Conservation (phyloP, 2,888 invertebrate species). For the Pyrochroa serraticornis region DNA sequence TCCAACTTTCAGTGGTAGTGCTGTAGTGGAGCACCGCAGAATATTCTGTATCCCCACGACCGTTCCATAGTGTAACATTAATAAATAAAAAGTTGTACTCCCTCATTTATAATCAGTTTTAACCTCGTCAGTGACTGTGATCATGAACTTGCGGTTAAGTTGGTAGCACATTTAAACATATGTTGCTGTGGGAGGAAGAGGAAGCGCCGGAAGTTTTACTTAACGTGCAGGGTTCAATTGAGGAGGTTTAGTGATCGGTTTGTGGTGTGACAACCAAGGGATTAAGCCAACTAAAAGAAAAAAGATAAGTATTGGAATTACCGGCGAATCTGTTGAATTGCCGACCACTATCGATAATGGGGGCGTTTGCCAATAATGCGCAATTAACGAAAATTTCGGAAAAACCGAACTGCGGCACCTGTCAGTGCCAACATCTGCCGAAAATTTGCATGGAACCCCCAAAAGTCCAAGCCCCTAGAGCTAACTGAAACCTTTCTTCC, state of each 20-base stretch:
- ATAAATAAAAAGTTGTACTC: constrained; percentile 29
- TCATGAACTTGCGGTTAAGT: constrained; percentile 29
- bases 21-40: constrained; percentile 25
- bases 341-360: too few species aligned
- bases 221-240: not conserved
- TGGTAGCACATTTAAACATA: constrained; percentile 15
- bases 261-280: too few species aligned
- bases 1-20: constrained; percentile 26
- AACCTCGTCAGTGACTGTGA: constrained; percentile 38
- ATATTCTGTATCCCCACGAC: constrained; percentile 30
- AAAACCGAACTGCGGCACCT: too few species aligned
- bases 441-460: too few species aligned
- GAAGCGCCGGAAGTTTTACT: constrained; percentile 15
- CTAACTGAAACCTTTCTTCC: too few species aligned
- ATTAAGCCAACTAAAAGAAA: too few species aligned
- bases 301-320: too few species aligned
- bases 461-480: too few species aligned
- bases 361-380: too few species aligned
- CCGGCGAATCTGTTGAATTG: too few species aligned
- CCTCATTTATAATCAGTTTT: constrained; percentile 34
- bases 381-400: too few species aligned
- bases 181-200: constrained; percentile 15
- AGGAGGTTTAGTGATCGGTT: not conserved
- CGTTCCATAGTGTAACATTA: constrained; percentile 32
- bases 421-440: too few species aligned